These are phyloP conservation scores for Platypus cylindrus DNA, from an alignment of 2,888 invertebrate genomes.

Conservation along the genomic window DNA sequence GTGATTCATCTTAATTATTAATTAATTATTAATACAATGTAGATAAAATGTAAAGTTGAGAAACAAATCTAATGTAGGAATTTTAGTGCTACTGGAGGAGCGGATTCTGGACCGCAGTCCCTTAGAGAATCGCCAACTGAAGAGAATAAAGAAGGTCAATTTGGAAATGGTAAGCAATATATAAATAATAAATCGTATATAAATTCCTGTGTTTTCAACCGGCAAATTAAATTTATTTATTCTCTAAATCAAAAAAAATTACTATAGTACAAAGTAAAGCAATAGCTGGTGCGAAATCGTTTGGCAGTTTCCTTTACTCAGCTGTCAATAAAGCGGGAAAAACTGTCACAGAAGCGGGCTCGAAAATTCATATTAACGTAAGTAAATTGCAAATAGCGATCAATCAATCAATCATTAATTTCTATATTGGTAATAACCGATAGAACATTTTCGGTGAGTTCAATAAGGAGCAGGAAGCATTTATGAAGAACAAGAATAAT, in stretches of 20 bases:
- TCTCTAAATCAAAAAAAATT: no score
- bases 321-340: conserved; percentile 94
- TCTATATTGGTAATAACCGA: no score
- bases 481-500: conserved; percentile 75
- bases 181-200: no score
- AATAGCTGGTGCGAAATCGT: conserved; percentile 76
- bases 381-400: conserved; percentile 3
- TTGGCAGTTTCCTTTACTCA: conserved; percentile 86
- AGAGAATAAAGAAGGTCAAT: conserved; percentile 66
- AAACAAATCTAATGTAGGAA: conserved; percentile 24
- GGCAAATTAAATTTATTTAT: no score
- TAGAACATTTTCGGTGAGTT: conserved; percentile 96
- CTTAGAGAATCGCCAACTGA: conserved; percentile 69
- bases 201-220: no score
- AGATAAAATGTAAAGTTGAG: no score
- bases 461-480: conserved; percentile 93
- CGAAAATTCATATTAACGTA: conserved; percentile 48
- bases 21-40: no score
- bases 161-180: conserved; percentile 58
- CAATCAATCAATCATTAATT: background rate
- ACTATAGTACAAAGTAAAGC: conserved; percentile 77
- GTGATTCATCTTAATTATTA: no score
- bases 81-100: conserved; percentile 77
- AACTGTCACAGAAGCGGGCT: conserved; percentile 78
- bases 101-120: conserved; percentile 75